Evolutionary conservation across 2,888 invertebrate genomes (phyloP).

Genomic region (Heliconius cydno): DNA sequence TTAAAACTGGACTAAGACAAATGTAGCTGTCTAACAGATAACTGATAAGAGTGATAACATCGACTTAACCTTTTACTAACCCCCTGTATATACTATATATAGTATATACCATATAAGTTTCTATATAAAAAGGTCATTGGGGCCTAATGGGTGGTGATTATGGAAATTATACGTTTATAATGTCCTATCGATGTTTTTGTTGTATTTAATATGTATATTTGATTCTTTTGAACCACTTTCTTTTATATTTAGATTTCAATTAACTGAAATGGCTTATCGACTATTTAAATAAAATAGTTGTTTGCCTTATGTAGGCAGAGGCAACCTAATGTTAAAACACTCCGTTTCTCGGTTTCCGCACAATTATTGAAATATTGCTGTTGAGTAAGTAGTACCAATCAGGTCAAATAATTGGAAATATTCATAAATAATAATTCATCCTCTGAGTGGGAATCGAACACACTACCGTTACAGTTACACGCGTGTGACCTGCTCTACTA

Average conservation of each 20-base stretch:
- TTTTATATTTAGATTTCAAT: too few relatives aligned
- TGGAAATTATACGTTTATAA: neutral
- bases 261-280: neutral
- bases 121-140: neutral
- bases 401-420: too few relatives aligned
- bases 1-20: conserved; percentile 27
- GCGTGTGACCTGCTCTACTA: too few relatives aligned
- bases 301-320: neutral
- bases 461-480: too few relatives aligned
- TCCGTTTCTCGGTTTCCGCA: too few relatives aligned
- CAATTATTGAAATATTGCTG: too few relatives aligned
- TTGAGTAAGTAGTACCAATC: too few relatives aligned
- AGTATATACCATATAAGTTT: neutral
- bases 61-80: conserved; percentile 1
- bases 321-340: too few relatives aligned
- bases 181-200: neutral
- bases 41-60: conserved; percentile 21
- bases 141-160: neutral
- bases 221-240: neutral
- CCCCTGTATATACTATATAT: neutral
- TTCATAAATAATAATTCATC: too few relatives aligned
- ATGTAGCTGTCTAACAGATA: neutral
- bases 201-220: neutral
- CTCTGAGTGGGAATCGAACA: too few relatives aligned
- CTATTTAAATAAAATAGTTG: too few relatives aligned